phyloP scores from a whole-genome alignment of 2,113 vertebrate genomes.

The Rattus norvegicus region GRCr8 NC_086031.1:47216501-47217000 shows the following conservation, averaged over 20 bases:
- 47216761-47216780: conserved; percentile 54
- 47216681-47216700: not conserved
- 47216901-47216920: no score
- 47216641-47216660: not conserved
- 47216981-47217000: not conserved
- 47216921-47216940: fast-evolving
- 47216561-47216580: not conserved
- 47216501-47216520: not conserved
- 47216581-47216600: not conserved
- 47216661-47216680: not conserved
- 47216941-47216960: not conserved
- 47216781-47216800: conserved; percentile 48
- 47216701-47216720: not conserved
- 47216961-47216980: fast-evolving
- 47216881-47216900: not conserved
- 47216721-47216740: conserved; percentile 56
- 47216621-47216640: not conserved
- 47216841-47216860: not conserved
- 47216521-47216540: not conserved
- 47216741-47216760: conserved; percentile 44
- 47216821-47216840: conserved; percentile 52
- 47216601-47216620: not conserved
- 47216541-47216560: not conserved
- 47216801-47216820: conserved; percentile 64
- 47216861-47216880: not conserved